A percentile compares a stretch with the other conserved stretches of the same genome.
Evolutionary conservation across 2,113 vertebrate genomes (phyloP).

Genomic region (Zingel zingel): DNA sequence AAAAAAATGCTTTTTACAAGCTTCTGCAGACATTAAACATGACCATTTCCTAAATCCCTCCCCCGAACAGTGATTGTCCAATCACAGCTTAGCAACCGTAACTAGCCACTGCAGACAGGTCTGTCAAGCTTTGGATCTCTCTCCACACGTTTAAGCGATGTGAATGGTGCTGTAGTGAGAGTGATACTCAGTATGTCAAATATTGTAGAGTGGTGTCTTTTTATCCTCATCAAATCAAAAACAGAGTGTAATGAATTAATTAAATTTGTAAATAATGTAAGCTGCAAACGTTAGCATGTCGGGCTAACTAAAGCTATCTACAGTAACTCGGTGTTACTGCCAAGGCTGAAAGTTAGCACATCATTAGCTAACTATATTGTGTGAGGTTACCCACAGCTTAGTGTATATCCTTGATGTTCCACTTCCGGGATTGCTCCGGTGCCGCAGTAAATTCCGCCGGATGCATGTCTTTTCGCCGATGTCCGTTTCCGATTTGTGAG

Average conservation of each 20-base stretch:
- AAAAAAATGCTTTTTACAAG: background rate
- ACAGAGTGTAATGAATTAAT: background rate
- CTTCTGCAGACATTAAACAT: conserved; percentile 8
- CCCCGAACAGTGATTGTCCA: background rate
- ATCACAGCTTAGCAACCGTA: background rate
- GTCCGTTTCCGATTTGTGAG: too few species aligned
- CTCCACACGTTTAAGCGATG: background rate
- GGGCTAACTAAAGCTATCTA: background rate
- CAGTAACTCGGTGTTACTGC: too few species aligned
- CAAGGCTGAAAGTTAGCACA: too few species aligned
- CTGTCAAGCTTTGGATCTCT: background rate
- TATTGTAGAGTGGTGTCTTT: background rate
- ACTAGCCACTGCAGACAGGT: background rate
- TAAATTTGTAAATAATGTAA: background rate
- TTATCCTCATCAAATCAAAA: background rate
- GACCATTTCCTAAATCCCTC: conserved; percentile 19
- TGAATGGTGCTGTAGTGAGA: background rate
- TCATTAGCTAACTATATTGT: too few species aligned
- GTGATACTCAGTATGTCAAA: too few species aligned
- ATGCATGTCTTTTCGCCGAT: too few species aligned
- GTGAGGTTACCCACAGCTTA: too few species aligned
- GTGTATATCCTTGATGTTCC: too few species aligned
- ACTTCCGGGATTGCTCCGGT: too few species aligned
- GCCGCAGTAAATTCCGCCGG: too few species aligned
- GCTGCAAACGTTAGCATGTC: background rate